Evolutionary conservation across 2,113 vertebrate species (phyloP), one percentile per base, ranked within the genome.

Genomic region (Syngnathus typhle): DNA sequence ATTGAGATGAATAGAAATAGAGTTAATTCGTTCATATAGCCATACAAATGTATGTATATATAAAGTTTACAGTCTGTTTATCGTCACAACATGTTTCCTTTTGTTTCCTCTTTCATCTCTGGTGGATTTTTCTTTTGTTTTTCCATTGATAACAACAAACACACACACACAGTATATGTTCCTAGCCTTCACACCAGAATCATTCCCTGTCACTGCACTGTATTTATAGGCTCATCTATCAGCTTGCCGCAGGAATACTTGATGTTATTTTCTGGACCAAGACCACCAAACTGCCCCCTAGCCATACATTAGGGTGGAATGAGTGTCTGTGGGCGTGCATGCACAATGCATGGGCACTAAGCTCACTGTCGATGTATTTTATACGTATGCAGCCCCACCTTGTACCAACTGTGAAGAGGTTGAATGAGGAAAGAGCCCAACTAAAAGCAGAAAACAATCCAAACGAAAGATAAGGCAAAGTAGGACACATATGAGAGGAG

Each of bases 211-310:
- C 86, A 79, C 78, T 49, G 73, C 73, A 77, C 72, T 78, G 73
- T 85, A 87, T 86, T 87, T 83, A 87, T 87, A 86, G 79, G 73
- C 80, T 74, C 66, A 84, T 88, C 82, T 76, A 85, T 87, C 82
- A 83, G 74, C 75, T 71, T 73, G 75, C 72, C 61, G 39, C 67
- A 9, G 64, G 68, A 85, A 75, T 70, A 81, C 64, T 72, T 82
- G 78, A 75, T 82, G 80, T 78, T 79, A 55, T 82, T 84, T 80
- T 82, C 77, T 76, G 77, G 84, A 84, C 75, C 77, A 75, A 70
- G 84, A 87, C 84, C 82, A 80, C 73, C 82, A 77, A 86, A 85
- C 79, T 75, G 72, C 84, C 85, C 83, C 68, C 77, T n/a, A 82
- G 80, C 71, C 77, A 73, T 82, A 71, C 74, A 83, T 87, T 81